These are phyloP conservation scores for Ormia ochracea DNA, from an alignment of 2,888 invertebrate genomes.

Conservation along the genomic window DNA sequence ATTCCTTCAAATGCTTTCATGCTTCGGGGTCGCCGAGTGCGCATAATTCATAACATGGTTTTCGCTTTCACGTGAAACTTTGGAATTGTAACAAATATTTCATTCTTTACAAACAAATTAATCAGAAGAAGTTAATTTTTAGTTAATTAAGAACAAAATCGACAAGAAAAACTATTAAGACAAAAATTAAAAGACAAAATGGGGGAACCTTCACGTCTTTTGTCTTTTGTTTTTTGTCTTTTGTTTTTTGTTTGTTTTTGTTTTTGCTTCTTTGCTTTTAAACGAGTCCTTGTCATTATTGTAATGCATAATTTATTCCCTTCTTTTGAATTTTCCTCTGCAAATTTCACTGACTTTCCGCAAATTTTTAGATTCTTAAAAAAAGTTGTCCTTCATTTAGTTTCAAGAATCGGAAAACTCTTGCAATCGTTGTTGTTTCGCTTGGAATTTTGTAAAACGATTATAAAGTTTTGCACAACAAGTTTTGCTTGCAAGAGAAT, in stretches of 20 bases:
- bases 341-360: constrained; percentile 1
- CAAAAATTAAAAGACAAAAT: too few species aligned
- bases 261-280: not conserved
- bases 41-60: too few species aligned
- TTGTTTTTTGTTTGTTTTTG: not conserved
- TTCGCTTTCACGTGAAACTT: too few species aligned
- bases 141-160: too few species aligned
- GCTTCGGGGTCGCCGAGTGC: too few species aligned
- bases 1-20: too few species aligned
- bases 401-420: constrained; percentile 12
- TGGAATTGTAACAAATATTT: too few species aligned
- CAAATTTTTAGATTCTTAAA: constrained; percentile 25
- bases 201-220: too few species aligned
- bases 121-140: too few species aligned
- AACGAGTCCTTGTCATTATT: constrained; percentile 39
- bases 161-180: too few species aligned
- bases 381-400: constrained; percentile 44
- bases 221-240: constrained; percentile 19
- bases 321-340: constrained; percentile 4
- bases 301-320: constrained; percentile 47
- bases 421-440: constrained; percentile 19
- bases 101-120: too few species aligned
- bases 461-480: constrained; percentile 40
- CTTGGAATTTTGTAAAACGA: constrained; percentile 33
- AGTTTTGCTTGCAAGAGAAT: constrained; percentile 36